Conservation (phyloP, 2,797 vertebrate species). For the Hyperoplus lanceolatus region DNA sequence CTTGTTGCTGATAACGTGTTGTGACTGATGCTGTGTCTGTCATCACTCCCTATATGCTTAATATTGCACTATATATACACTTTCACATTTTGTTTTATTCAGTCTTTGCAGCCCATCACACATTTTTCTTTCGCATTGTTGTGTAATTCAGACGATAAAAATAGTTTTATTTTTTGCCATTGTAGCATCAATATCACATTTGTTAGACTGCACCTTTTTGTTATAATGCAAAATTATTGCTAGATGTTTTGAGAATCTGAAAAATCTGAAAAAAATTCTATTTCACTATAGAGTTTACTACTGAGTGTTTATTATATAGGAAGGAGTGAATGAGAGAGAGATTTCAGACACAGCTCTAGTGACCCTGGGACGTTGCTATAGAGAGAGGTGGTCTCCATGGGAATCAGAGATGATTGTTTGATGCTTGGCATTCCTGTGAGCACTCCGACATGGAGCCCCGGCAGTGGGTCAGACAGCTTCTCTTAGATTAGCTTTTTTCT, state of each 20-base stretch:
- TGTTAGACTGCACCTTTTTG: neutral
- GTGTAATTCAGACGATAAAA: no score
- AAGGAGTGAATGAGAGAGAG: neutral
- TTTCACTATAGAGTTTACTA: neutral
- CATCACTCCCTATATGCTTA: no score
- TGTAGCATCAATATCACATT: no score
- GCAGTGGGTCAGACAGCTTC: constrained; percentile 23
- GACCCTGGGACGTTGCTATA: neutral
- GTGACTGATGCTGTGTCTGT: no score
- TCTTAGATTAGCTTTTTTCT: constrained; percentile 33
- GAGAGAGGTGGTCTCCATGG: constrained; percentile 5
- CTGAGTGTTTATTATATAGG: neutral
- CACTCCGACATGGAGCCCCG: neutral
- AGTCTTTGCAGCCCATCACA: no score
- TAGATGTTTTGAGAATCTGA: neutral
- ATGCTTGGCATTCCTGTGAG: constrained; percentile 8
- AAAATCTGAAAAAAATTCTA: no score
- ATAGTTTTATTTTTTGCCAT: no score
- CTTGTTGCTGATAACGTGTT: no score
- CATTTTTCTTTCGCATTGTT: no score
- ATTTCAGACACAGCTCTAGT: neutral
- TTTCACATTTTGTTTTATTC: no score
- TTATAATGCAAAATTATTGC: neutral
- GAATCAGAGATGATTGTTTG: constrained; percentile 6
- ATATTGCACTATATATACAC: no score